Conservation (phyloP, 2,888 invertebrate genomes). For the Erebia ligea region DNA sequence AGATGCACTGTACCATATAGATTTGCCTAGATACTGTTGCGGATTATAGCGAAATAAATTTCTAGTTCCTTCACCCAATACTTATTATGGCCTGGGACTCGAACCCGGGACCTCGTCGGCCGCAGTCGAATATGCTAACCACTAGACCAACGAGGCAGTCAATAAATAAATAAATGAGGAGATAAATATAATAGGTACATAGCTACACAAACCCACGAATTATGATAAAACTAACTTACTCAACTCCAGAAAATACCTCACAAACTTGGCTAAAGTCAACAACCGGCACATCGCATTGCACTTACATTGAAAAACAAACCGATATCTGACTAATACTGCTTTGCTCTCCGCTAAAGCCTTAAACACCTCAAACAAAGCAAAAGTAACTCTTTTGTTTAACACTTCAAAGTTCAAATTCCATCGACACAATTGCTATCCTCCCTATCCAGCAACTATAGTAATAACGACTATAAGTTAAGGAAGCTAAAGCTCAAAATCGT, state of each 20-base stretch:
- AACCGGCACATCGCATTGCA: conserved; percentile 41
- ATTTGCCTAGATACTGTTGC: no score
- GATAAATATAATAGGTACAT: no score
- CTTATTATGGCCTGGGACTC: no score
- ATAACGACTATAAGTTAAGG: not conserved
- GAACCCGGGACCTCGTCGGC: no score
- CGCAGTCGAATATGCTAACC: no score
- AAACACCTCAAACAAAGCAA: conserved; percentile 7
- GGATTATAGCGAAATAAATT: no score
- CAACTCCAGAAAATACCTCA: conserved; percentile 26
- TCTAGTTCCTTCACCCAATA: no score
- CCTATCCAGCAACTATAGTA: not conserved
- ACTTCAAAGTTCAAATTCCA: not conserved
- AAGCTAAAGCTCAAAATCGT: not conserved
- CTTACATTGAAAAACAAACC: conserved; percentile 35
- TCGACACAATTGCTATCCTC: conserved; percentile 4
- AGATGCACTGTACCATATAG: no score
- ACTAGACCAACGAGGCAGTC: no score
- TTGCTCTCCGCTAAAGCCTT: conserved; percentile 27
- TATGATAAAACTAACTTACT: conserved; percentile 25
- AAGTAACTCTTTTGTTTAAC: not conserved
- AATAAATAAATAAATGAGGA: no score
- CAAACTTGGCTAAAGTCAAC: conserved; percentile 33
- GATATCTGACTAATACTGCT: conserved; percentile 36
- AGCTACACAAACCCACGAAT: not conserved